phyloP scores from a whole-genome alignment of 2,113 vertebrate species.

The Pachycephala philippinensis region DNA sequence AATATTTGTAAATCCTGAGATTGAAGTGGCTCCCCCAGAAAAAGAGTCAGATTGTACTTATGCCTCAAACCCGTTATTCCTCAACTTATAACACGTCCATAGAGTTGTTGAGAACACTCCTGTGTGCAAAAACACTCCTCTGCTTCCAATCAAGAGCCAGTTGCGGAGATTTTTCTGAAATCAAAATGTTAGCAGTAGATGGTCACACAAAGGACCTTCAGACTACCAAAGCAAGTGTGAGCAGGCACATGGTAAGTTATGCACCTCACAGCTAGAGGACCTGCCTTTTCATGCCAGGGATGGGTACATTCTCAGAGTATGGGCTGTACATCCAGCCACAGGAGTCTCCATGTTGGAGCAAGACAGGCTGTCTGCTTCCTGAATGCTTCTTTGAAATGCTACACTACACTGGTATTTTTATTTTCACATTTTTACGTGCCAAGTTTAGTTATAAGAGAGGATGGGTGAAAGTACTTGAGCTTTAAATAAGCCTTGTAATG shows the following conservation, averaged over 20 bases:
- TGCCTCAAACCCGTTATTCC: not conserved
- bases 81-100: not conserved
- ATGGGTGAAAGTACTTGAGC: constrained; percentile 36
- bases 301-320: not conserved
- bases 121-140: not conserved
- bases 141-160: not conserved
- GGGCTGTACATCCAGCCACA: not conserved
- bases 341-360: not conserved
- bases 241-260: not conserved
- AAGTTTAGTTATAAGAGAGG: constrained; percentile 1
- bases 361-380: constrained; percentile 50
- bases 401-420: constrained; percentile 56
- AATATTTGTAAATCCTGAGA: not conserved
- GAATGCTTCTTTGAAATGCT: constrained; percentile 53
- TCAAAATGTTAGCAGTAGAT: not conserved
- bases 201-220: not conserved
- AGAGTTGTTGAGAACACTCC: not conserved
- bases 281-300: not conserved
- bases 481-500: constrained; percentile 28
- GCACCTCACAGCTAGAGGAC: not conserved
- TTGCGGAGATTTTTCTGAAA: not conserved
- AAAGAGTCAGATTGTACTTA: not conserved
- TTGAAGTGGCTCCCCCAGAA: not conserved
- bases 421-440: constrained; percentile 25
- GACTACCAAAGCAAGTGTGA: not conserved